Evolutionary conservation across 2,113 vertebrate genomes (phyloP), one percentile per base, ranked within the genome.

Genomic region (Pristiophorus japonicus): DNA sequence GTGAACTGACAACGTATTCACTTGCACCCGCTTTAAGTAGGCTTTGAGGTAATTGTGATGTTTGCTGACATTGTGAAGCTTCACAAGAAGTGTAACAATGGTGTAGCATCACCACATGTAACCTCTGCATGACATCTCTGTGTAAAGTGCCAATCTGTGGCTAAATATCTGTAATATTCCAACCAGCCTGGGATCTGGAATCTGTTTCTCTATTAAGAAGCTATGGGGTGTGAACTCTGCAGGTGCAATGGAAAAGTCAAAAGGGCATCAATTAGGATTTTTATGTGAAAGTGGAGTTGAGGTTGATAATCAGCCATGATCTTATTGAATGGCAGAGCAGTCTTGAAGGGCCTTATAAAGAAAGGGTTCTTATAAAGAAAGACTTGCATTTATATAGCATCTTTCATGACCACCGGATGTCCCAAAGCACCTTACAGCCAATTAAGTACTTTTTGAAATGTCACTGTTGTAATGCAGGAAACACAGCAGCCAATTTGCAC

Each of bases 11-110:
- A 67, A 24, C 24, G 0, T 7, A 6, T 14, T 94, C 66, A 27
- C 65, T 18, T 16, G 14, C 42, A 67, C 65, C 20, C 66, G 66
- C 93, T 24, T 70, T 51, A 51, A 94, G 11, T 42, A 94, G 65
- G 5, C 24, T 51, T 51, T 94, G 42, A 73, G 93, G 11, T 94
- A 11, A 94, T 70, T 94, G 42, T 94, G 93, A 94, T 73, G 93
- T n/a, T 51, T 94, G 65, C 93, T 94, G 65, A 70, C 93, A 47
- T 27, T 30, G 30, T 73, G 42, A 67, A 24, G 84, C 38, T 45
- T 45, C 84, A 45, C 84, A 45, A 4, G 81, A 59, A 70, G 27
- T 73, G 93, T 67, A 73, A 94, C 66, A 94, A 94, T 94, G 22
- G 92, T 16, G 11, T 27, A 34, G 24, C 42, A 30, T 73, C 66